Percentiles rank a stretch among this genome's conserved stretches.
phyloP scores from a whole-genome alignment of 1,140 invertebrate species.

The Lasaia peninsularis region DNA sequence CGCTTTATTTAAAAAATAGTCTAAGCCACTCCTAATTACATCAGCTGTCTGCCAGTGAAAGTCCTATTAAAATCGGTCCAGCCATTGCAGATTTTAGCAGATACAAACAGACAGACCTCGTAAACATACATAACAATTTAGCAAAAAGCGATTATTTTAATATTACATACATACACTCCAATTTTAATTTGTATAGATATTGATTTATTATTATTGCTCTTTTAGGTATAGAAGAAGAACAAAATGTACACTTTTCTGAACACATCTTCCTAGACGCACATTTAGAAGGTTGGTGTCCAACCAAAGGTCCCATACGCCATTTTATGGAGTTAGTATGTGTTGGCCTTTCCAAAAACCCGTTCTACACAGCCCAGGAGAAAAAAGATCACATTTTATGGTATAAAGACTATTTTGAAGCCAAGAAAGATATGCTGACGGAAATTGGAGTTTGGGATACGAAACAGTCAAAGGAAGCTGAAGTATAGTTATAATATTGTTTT shows the following conservation, averaged over 20 bases:
- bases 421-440: constrained; percentile 85
- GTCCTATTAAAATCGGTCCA: too few relatives aligned
- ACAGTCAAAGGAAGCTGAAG: constrained; percentile 24
- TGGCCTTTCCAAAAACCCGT: constrained; percentile 96
- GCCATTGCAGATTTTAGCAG: too few relatives aligned
- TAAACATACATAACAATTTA: too few relatives aligned
- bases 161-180: too few relatives aligned
- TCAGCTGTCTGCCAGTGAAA: too few relatives aligned
- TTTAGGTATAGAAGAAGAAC: constrained; percentile 87
- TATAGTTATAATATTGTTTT: neutral
- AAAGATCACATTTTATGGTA: constrained; percentile 95
- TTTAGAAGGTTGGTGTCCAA: constrained; percentile 92
- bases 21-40: too few relatives aligned
- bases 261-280: constrained; percentile 95
- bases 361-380: constrained; percentile 92
- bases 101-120: too few relatives aligned
- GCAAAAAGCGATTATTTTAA: too few relatives aligned
- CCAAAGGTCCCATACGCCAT: constrained; percentile 91
- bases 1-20: too few relatives aligned
- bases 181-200: too few relatives aligned
- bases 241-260: constrained; percentile 89
- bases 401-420: constrained; percentile 91
- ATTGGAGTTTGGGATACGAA: constrained; percentile 64
- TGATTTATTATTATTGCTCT: neutral
- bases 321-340: constrained; percentile 98